Evolutionary conservation across 2,888 invertebrate species (phyloP).

Genomic region (Hirtodrosophila trivittata): DNA sequence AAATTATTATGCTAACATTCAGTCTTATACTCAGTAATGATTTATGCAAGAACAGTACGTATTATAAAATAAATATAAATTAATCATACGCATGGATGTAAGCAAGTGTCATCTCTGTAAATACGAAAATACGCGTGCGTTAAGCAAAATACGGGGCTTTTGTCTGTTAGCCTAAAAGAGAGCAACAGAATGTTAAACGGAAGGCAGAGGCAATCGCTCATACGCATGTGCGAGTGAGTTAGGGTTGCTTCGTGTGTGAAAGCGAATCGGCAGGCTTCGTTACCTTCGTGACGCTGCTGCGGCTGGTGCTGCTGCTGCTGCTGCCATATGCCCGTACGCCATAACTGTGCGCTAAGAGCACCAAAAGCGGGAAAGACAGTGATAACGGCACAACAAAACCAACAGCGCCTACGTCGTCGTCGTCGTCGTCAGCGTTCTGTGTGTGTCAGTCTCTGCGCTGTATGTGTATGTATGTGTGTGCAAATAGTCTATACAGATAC

Average conservation of each 20-base stretch:
- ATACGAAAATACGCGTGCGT: no score
- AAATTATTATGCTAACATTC: no score
- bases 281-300: constrained; percentile 23
- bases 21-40: no score
- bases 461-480: constrained; percentile 2
- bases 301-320: constrained; percentile 18
- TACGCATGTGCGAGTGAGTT: constrained; percentile 49
- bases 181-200: constrained; percentile 39
- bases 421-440: constrained; percentile 32
- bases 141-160: no score
- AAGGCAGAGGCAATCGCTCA: background rate
- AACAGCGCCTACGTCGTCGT: constrained; percentile 23
- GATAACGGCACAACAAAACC: constrained; percentile 43
- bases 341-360: constrained; percentile 50
- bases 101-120: no score
- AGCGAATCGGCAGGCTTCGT: constrained; percentile 35
- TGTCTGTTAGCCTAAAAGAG: constrained; percentile 49
- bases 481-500: constrained; percentile 8
- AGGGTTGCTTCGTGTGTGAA: constrained; percentile 29
- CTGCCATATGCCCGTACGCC: constrained; percentile 35
- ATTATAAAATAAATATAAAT: no score
- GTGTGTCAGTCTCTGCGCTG: no score
- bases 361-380: constrained; percentile 16
- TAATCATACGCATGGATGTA: no score
- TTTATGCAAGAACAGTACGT: no score